A percentile compares a stretch with the other conserved stretches of the same genome.
Conservation (phyloP, 2,113 vertebrate species). For the Mellivora capensis region DNA sequence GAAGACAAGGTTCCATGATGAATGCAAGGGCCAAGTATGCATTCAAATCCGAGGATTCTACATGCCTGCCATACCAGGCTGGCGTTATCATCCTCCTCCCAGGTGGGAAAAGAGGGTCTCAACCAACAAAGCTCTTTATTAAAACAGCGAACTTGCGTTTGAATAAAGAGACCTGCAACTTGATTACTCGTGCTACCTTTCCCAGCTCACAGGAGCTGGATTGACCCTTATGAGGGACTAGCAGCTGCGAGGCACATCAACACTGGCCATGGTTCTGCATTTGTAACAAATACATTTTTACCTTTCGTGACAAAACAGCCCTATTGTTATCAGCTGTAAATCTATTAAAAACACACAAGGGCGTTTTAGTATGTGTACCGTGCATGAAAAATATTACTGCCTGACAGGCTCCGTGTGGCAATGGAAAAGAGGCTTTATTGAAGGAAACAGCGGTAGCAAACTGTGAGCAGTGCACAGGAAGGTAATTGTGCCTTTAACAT, state of each 20-base stretch:
- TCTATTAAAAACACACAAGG: conserved; percentile 81
- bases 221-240: neutral
- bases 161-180: neutral
- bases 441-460: conserved; percentile 81
- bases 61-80: neutral
- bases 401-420: conserved; percentile 82
- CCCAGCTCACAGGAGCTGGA: neutral
- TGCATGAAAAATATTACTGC: conserved; percentile 81
- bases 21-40: neutral
- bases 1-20: neutral
- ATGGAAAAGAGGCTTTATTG: conserved; percentile 81
- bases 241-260: neutral
- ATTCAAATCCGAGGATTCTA: neutral
- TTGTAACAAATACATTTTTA: conserved; percentile 70
- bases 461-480: conserved; percentile 78
- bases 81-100: neutral
- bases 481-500: conserved; percentile 82
- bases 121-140: neutral
- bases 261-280: conserved; percentile 54
- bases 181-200: neutral
- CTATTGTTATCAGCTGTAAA: conserved; percentile 81
- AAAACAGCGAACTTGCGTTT: neutral
- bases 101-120: neutral
- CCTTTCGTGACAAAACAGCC: conserved; percentile 72
- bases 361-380: conserved; percentile 80